phyloP scores from a whole-genome alignment of 2,113 vertebrate genomes.

The Eretmochelys imbricata region DNA sequence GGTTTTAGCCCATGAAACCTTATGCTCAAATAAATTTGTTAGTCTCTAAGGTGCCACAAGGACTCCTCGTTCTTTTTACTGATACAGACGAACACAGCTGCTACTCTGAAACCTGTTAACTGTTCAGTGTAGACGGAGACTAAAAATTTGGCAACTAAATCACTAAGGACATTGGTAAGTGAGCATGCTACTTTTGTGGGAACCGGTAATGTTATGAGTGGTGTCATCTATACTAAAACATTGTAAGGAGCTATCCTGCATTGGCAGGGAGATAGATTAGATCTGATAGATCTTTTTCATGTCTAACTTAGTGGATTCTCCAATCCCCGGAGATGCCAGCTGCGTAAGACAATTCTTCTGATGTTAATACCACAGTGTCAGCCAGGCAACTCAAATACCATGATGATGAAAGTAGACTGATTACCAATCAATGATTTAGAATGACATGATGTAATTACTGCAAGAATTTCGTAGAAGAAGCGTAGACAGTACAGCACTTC shows the following conservation, averaged over 20 bases:
- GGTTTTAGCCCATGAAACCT: too few relatives aligned
- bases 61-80: too few relatives aligned
- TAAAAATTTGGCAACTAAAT: neutral
- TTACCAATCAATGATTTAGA: neutral
- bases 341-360: neutral
- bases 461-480: neutral
- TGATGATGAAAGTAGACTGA: rapidly evolving
- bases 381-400: neutral
- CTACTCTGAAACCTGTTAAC: too few relatives aligned
- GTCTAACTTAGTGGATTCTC: neutral
- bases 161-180: neutral
- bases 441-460: neutral
- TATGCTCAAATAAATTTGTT: too few relatives aligned
- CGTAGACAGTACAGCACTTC: neutral
- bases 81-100: too few relatives aligned
- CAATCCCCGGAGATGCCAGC: neutral
- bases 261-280: neutral
- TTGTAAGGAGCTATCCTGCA: neutral
- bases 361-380: rapidly evolving
- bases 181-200: neutral
- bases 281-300: neutral
- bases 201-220: neutral
- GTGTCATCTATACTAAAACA: neutral
- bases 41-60: too few relatives aligned
- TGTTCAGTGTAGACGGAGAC: neutral